phyloP scores from a whole-genome alignment of 2,797 vertebrate genomes.

The Cryptoprocta ferox region DNA sequence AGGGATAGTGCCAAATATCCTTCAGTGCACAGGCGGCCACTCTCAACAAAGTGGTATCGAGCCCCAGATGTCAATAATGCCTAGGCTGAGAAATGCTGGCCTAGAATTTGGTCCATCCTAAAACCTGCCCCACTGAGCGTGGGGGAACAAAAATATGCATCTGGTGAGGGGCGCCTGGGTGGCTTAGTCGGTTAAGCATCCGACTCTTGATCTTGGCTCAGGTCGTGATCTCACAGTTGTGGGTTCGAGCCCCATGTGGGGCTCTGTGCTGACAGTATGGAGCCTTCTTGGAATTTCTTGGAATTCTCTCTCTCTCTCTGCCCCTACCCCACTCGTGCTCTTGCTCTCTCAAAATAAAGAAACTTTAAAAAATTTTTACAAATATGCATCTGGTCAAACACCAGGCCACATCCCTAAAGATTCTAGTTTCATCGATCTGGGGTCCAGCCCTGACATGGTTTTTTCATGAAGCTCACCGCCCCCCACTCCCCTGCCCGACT shows the following conservation, averaged over 20 bases:
- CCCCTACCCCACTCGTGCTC: no score
- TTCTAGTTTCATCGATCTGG: neutral
- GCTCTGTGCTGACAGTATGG: no score
- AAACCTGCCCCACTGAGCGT: neutral
- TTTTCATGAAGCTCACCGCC: neutral
- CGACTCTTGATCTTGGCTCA: no score
- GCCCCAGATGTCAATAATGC: neutral
- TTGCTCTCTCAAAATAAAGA: no score
- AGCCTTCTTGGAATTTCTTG: no score
- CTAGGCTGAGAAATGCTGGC: neutral
- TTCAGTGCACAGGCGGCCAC: neutral
- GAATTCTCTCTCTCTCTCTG: no score
- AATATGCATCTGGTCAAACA: neutral
- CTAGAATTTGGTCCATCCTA: neutral
- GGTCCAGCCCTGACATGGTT: neutral
- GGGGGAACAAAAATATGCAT: neutral
- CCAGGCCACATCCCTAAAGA: neutral
- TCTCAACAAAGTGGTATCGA: neutral
- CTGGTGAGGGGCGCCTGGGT: neutral
- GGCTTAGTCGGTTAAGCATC: no score
- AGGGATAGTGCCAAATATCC: neutral
- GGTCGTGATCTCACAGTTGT: no score
- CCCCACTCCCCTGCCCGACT: no score
- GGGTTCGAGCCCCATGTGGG: no score
- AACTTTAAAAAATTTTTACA: neutral